These are phyloP conservation scores for Fragum sueziense DNA, from an alignment of 2,888 invertebrate species.

Conservation along the genomic window DNA sequence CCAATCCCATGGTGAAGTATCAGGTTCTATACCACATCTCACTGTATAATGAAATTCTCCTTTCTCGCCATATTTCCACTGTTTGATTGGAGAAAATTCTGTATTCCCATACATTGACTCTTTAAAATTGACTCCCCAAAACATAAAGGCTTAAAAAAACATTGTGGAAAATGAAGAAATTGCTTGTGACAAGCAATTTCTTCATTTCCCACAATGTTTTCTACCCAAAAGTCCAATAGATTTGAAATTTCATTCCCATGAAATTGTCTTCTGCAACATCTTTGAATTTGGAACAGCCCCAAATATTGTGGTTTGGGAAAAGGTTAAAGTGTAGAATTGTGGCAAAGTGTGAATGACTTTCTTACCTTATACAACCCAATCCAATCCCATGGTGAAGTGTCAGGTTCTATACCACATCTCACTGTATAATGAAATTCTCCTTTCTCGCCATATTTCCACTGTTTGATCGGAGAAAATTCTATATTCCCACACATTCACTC, in stretches of 20 bases:
- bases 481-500: no score
- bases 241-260: no score
- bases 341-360: no score
- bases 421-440: conserved; percentile 55
- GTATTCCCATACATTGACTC: no score
- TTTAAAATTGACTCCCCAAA: no score
- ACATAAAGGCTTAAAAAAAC: no score
- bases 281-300: no score
- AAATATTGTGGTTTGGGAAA: background rate
- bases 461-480: conserved; percentile 50
- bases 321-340: background rate
- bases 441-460: conserved; percentile 64
- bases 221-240: no score
- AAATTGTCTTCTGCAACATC: no score
- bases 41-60: conserved; percentile 55
- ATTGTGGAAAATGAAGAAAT: no score
- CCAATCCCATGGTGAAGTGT: conserved; percentile 90
- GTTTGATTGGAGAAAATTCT: conserved; percentile 50
- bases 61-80: conserved; percentile 64
- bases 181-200: background rate
- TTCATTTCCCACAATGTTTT: background rate
- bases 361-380: conserved; percentile 91
- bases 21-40: conserved; percentile 50
- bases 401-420: conserved; percentile 50
- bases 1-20: conserved; percentile 90